Evolutionary conservation across 1,140 invertebrate species (phyloP).

Genomic region (Drosophila persimilis): DNA sequence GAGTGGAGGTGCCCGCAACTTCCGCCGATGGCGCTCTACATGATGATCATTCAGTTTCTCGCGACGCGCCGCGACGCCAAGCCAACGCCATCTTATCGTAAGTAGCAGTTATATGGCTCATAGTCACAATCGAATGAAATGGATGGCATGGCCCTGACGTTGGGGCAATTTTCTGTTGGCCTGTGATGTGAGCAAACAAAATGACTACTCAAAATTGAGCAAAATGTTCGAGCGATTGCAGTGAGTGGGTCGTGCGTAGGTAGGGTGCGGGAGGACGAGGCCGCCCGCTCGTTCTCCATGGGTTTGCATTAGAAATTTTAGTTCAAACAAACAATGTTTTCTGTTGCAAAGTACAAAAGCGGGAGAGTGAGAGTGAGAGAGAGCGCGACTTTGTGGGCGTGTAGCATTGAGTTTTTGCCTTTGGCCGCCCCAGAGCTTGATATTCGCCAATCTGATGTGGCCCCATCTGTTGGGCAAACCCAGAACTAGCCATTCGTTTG

Average conservation of each 20-base stretch:
- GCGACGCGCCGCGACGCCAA: neutral
- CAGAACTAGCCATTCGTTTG: constrained; percentile 13
- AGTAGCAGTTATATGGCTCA: constrained; percentile 4
- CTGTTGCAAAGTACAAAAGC: constrained; percentile 24
- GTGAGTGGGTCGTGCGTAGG: constrained; percentile 39
- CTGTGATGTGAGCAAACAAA: constrained; percentile 82
- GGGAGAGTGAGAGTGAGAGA: constrained; percentile 33
- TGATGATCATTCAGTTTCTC: constrained; percentile 33
- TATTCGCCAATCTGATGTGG: constrained; percentile 32
- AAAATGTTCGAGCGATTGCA: constrained; percentile 74
- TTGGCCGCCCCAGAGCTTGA: constrained; percentile 42
- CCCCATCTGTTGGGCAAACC: constrained; percentile 51
- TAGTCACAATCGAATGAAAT: constrained; percentile 10
- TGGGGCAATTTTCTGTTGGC: constrained; percentile 69
- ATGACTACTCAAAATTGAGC: constrained; percentile 81
- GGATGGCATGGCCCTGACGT: constrained; percentile 4
- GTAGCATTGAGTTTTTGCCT: constrained; percentile 45
- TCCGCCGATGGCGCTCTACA: constrained; percentile 57
- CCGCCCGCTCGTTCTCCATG: neutral
- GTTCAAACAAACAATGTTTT: constrained; percentile 55
- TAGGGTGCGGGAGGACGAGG: neutral
- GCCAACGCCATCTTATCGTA: constrained; percentile 33
- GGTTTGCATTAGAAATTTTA: constrained; percentile 45
- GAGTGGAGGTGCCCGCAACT: constrained; percentile 38
- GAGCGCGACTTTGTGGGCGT: constrained; percentile 53